A percentile compares a stretch with the other conserved stretches of the same genome.
Conservation (phyloP, 2,113 vertebrate genomes). For the Falco punctatus region DNA sequence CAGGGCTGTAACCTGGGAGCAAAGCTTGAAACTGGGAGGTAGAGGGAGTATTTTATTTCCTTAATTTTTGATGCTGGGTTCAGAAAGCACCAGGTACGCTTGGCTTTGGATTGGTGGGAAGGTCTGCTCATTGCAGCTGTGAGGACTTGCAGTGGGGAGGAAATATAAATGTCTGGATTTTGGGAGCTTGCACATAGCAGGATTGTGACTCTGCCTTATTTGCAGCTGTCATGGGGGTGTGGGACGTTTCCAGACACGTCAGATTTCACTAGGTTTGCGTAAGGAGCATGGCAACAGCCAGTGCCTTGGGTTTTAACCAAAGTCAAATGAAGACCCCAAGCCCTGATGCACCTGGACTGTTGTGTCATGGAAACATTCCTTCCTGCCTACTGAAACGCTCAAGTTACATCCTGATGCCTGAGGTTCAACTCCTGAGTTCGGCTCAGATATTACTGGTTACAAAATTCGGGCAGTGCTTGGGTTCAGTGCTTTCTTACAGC, state of each 20-base stretch:
- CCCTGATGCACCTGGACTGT: not conserved
- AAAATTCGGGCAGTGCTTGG: not conserved
- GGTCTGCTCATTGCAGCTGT: not conserved
- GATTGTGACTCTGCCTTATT: not conserved
- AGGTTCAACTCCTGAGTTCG: not conserved
- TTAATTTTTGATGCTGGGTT: not conserved
- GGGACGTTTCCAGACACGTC: not conserved
- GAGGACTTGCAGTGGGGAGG: not conserved
- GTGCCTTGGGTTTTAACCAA: not conserved
- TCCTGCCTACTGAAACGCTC: not conserved
- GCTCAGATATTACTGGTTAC: not conserved
- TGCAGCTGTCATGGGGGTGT: not conserved
- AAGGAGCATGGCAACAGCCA: not conserved
- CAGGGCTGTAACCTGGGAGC: not conserved
- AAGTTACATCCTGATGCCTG: not conserved
- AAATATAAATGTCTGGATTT: accelerated
- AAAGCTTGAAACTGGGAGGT: not conserved
- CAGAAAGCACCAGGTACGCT: not conserved
- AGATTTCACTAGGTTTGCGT: not conserved
- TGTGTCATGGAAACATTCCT: not conserved
- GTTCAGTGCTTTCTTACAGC: not conserved
- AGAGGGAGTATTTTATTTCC: not conserved
- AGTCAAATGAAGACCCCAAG: not conserved
- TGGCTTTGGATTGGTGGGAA: not conserved
- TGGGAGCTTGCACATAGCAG: not conserved